Percentiles rank a stretch among this genome's conserved stretches.
Evolutionary conservation across 2,888 invertebrate species (phyloP).

Genomic region (Chorisops tibialis): DNA sequence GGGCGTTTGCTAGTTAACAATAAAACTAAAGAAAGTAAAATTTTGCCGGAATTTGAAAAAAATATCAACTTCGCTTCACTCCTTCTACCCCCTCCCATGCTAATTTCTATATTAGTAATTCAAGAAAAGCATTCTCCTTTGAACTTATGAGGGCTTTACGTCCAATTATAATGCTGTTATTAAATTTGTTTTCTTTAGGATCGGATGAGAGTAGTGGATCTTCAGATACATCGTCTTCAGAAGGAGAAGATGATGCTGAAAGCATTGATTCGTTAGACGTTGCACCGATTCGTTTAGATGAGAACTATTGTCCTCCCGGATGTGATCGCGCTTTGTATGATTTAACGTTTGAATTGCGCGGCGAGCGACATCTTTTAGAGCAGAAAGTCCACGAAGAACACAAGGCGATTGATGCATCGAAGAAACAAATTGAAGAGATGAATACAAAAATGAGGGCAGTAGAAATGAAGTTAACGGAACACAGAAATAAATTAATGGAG

Average conservation of each 20-base stretch:
- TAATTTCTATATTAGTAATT: no score
- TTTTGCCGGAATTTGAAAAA: not conserved
- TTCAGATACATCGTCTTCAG: constrained; percentile 37
- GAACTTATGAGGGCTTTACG: no score
- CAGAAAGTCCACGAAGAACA: constrained; percentile 59
- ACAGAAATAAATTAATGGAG: constrained; percentile 60
- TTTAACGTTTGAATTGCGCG: constrained; percentile 62
- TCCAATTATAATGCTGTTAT: no score
- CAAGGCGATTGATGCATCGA: constrained; percentile 57
- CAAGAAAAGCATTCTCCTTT: no score
- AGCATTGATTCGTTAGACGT: constrained; percentile 66
- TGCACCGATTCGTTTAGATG: constrained; percentile 65
- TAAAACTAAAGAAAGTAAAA: no score
- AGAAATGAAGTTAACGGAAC: constrained; percentile 56
- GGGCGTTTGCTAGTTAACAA: no score
- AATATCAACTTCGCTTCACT: no score
- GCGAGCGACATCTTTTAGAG: constrained; percentile 59
- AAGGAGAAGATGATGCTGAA: constrained; percentile 57
- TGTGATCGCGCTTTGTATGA: constrained; percentile 68
- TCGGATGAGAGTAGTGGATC: constrained; percentile 41
- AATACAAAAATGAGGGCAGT: constrained; percentile 58
- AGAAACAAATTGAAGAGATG: constrained; percentile 60
- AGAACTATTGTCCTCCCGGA: constrained; percentile 67
- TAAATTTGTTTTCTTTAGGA: constrained; percentile 3
- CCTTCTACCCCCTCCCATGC: no score